Evolutionary conservation across 2,113 vertebrate species (phyloP).

Genomic region (Tinamus guttatus): DNA sequence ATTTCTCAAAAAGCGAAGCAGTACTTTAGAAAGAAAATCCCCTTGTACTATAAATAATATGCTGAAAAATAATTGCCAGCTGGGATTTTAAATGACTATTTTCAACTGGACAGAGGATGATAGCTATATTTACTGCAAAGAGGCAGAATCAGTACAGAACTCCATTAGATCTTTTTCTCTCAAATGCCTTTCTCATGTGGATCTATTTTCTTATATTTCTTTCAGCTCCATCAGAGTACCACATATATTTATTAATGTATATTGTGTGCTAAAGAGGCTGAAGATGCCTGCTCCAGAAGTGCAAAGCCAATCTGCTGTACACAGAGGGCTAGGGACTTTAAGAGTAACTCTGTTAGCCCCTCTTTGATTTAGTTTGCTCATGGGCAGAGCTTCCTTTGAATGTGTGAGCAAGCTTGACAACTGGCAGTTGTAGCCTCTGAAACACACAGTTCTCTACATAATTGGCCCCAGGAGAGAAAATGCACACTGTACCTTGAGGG

Average conservation of each 20-base stretch:
- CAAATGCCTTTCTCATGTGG: neutral
- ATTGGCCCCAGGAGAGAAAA: slow-evolving; percentile 46
- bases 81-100: slow-evolving; percentile 45
- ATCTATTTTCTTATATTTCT: slow-evolving; percentile 10
- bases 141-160: neutral
- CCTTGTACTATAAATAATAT: slow-evolving; percentile 44
- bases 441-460: slow-evolving; percentile 42
- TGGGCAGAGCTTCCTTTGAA: slow-evolving; percentile 13
- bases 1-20: neutral
- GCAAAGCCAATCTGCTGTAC: neutral
- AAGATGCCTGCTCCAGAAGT: neutral
- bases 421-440: neutral
- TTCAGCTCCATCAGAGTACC: neutral
- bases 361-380: slow-evolving; percentile 27
- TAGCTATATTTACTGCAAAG: slow-evolving; percentile 8
- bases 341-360: neutral
- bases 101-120: slow-evolving; percentile 31
- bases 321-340: neutral
- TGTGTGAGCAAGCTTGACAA: slow-evolving; percentile 22
- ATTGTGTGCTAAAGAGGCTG: neutral
- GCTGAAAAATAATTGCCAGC: slow-evolving; percentile 3
- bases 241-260: neutral
- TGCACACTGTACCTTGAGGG: neutral
- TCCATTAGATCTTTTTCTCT: slow-evolving; percentile 7
- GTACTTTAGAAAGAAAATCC: slow-evolving; percentile 36